phyloP scores from a whole-genome alignment of 2,888 invertebrate species.

The Oxystoma pomonae region DNA sequence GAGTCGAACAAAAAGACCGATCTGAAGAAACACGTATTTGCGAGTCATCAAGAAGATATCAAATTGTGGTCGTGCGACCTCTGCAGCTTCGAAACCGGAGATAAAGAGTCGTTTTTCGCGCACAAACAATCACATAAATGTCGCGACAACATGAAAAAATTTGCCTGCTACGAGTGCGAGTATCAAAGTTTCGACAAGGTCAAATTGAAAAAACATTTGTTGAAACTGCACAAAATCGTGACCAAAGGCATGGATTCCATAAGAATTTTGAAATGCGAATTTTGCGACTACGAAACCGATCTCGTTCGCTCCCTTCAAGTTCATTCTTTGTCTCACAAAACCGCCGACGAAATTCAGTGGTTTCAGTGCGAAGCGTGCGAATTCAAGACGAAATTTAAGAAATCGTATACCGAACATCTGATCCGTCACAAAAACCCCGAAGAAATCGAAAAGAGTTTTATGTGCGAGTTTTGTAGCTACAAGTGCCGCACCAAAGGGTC shows the following conservation, averaged over 20 bases:
- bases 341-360: neutral
- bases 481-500: neutral
- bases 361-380: conserved; percentile 22
- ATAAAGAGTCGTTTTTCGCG: neutral
- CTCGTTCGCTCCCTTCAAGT: neutral
- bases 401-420: conserved; percentile 20
- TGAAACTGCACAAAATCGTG: conserved; percentile 22
- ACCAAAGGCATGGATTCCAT: conserved; percentile 20
- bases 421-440: conserved; percentile 17
- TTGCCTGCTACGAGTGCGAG: neutral
- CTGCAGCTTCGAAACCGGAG: neutral
- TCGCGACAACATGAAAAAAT: conserved; percentile 12
- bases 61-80: neutral
- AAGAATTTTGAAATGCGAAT: conserved; percentile 17
- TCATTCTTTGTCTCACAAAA: neutral
- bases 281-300: conserved; percentile 23
- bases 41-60: neutral
- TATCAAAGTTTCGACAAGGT: conserved; percentile 3
- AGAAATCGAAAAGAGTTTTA: conserved; percentile 9
- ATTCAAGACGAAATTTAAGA: conserved; percentile 20
- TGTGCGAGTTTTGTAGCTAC: neutral
- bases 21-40: neutral
- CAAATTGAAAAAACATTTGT: conserved; percentile 11
- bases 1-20: neutral
- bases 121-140: conserved; percentile 11